Evolutionary conservation across 23 tunicate genomes (phyloP).

Genomic region (Trididemnum nubilum): DNA sequence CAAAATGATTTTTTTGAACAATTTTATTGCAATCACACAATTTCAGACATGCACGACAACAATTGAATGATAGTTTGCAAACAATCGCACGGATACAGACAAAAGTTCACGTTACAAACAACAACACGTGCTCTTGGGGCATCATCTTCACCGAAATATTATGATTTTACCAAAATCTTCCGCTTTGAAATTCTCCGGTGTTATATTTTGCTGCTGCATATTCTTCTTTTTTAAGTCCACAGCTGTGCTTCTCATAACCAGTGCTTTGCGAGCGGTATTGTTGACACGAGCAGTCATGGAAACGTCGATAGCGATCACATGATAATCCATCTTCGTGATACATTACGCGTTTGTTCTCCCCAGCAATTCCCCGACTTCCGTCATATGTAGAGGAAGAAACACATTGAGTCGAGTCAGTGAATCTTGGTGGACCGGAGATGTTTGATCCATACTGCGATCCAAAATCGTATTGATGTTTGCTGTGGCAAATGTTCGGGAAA

Average conservation of each 20-base stretch:
- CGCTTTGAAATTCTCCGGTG: background rate
- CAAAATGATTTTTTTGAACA: too few relatives aligned
- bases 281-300: background rate
- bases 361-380: background rate
- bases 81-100: too few relatives aligned
- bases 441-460: background rate
- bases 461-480: background rate
- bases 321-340: background rate
- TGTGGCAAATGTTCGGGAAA: too few relatives aligned
- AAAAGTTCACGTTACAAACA: too few relatives aligned
- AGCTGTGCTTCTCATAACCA: background rate
- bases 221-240: slow-evolving; percentile 3
- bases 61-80: too few relatives aligned
- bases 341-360: background rate
- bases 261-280: background rate
- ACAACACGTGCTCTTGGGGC: too few relatives aligned
- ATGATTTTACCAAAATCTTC: slow-evolving; percentile 24
- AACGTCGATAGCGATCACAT: background rate
- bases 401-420: background rate
- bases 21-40: too few relatives aligned
- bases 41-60: too few relatives aligned
- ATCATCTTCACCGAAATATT: too few relatives aligned
- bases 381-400: background rate
- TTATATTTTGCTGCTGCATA: background rate
- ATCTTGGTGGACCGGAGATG: background rate